phyloP scores from a whole-genome alignment of 2,113 vertebrate genomes.

The Artemisiospiza belli region DNA sequence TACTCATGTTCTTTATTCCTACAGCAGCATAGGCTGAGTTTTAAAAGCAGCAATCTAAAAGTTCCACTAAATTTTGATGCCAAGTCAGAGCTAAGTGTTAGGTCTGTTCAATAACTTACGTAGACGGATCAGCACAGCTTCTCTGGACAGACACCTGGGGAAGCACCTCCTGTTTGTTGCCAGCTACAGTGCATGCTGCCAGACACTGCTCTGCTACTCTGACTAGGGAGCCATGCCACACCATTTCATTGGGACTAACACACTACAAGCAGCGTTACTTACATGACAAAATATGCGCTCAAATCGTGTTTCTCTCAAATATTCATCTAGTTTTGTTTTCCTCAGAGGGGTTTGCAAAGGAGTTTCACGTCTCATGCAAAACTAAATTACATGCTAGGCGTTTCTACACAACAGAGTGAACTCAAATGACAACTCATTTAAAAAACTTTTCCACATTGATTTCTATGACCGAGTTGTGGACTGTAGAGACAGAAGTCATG shows the following conservation, averaged over 20 bases:
- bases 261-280: constrained; percentile 28
- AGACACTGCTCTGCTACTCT: constrained; percentile 25
- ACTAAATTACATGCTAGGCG: constrained; percentile 60
- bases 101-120: neutral
- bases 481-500: constrained; percentile 89
- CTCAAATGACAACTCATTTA: constrained; percentile 51
- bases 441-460: constrained; percentile 66
- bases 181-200: constrained; percentile 17
- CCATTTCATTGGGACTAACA: neutral
- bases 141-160: neutral
- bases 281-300: neutral
- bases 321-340: neutral
- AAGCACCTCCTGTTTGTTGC: neutral
- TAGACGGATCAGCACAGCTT: constrained; percentile 12
- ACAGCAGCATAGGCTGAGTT: neutral
- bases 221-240: constrained; percentile 1
- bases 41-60: constrained; percentile 13
- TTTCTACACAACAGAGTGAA: constrained; percentile 48
- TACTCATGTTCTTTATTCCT: constrained; percentile 27
- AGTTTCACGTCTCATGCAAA: constrained; percentile 67
- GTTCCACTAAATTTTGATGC: neutral
- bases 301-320: constrained; percentile 1
- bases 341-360: constrained; percentile 24
- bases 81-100: neutral
- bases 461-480: constrained; percentile 74